Evolutionary conservation across 2,888 invertebrate genomes (phyloP), one percentile per base, ranked within the genome.

Genomic region (Dermolepida albohirtum): DNA sequence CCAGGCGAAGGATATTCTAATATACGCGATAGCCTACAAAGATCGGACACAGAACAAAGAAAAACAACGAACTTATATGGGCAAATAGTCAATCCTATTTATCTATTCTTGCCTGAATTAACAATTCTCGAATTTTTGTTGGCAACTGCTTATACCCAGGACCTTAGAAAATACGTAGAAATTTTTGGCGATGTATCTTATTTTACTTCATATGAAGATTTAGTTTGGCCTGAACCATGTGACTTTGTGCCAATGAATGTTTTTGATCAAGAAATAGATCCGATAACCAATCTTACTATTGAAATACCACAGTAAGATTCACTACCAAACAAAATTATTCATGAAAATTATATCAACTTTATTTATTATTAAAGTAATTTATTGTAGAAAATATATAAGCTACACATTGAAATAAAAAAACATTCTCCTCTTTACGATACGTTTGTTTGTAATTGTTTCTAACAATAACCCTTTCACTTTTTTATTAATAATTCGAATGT

Each of bases 41-140:
- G 6, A 49, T 14, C 12, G 14, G 39, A 11, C 22, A 44, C 16
- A 22, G 8, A n/a, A 11, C 7, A 27, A 14, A 59, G 27, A 27
- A 41, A 12, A 1, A 27, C 49, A 49, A 41, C 43, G 2, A 51
- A 43, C 22, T 47, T 59, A 1, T 59, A 59, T 5, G 64, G 41
- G 10, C 41, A 64, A 64, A 54, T 64, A 17, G 59, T 59, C 27
- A 51, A 64, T 22, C 64, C 64, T 2, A 51, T 54, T 17, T 83
- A 84, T 75, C 83, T 84, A 39, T 82, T 83, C n/a, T 76, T 87
- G n/a, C 87, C 87, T 0, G 86, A 87, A 78, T 84, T 82, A 34
- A 84, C 83, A 0, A 76, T 87, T 11, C 69, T 87, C 50, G 85
- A 87, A 65, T 86, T 82, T 66, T 75, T 87, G 49, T 75, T 87